Evolutionary conservation across 2,888 invertebrate species (phyloP).

Genomic region (Alcis repandata): DNA sequence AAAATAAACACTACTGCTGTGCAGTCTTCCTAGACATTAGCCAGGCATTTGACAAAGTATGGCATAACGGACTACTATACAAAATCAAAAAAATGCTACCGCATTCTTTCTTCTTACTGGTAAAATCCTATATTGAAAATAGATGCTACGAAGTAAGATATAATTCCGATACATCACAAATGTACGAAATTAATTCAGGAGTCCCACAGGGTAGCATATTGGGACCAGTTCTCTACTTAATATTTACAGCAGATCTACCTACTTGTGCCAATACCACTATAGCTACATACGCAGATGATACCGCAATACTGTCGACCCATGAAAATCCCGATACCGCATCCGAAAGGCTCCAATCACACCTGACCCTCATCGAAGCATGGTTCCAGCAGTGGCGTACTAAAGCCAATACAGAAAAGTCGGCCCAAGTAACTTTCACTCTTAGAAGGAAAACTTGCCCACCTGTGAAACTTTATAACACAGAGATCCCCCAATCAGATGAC

Average conservation of each 20-base stretch:
- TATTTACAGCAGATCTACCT: neutral
- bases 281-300: neutral
- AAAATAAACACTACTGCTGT: neutral
- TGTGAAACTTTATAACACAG: neutral
- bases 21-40: conserved; percentile 1
- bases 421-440: neutral
- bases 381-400: neutral
- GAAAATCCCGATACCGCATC: neutral
- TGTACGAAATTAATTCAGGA: neutral
- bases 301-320: neutral
- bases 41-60: conserved; percentile 3
- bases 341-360: neutral
- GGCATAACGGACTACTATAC: neutral
- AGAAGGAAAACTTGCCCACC: neutral
- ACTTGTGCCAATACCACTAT: neutral
- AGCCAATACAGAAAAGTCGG: neutral
- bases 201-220: conserved; percentile 12
- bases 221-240: neutral
- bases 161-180: neutral
- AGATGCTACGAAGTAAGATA: neutral
- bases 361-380: neutral
- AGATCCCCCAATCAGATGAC: neutral
- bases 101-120: neutral
- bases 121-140: neutral
- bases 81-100: neutral